phyloP scores from a whole-genome alignment of 2,888 invertebrate genomes.

The Diplolepis rosae region DNA sequence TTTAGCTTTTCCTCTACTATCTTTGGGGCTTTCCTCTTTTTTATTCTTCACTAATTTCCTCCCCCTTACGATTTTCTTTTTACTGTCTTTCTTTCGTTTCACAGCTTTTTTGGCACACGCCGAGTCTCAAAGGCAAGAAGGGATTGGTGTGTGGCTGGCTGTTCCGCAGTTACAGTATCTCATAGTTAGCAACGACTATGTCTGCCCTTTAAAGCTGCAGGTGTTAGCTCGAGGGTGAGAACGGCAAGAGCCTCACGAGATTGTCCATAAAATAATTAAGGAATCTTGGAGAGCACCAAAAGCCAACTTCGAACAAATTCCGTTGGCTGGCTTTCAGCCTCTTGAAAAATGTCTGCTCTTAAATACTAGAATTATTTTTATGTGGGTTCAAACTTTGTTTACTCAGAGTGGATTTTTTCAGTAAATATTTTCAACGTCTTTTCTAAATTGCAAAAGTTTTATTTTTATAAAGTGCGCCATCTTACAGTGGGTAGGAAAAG shows the following conservation, averaged over 20 bases:
- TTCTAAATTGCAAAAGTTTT: too few relatives aligned
- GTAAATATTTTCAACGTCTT: too few relatives aligned
- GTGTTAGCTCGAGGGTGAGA: conserved; percentile 12
- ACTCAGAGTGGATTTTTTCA: neutral
- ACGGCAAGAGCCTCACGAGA: conserved; percentile 49
- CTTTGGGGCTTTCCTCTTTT: neutral
- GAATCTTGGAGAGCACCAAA: conserved; percentile 46
- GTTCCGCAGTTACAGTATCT: conserved; percentile 52
- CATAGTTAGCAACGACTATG: conserved; percentile 48
- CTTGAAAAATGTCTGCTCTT: neutral
- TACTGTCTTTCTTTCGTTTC: neutral
- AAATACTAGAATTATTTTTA: neutral
- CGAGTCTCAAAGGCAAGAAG: neutral
- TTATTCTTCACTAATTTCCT: neutral
- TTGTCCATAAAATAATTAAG: conserved; percentile 63
- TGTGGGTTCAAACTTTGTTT: neutral
- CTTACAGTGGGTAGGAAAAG: too few relatives aligned
- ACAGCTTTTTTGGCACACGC: conserved; percentile 12
- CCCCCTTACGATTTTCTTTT: neutral
- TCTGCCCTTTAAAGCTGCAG: conserved; percentile 32
- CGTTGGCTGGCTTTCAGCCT: neutral
- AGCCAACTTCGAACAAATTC: conserved; percentile 34
- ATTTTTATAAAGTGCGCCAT: too few relatives aligned
- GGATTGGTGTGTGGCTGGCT: conserved; percentile 28
- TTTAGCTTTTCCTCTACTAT: neutral